A percentile compares a stretch with the other conserved stretches of the same genome.
Conservation (phyloP, 2,888 invertebrate genomes). For the Sinhomidia bicolor region DNA sequence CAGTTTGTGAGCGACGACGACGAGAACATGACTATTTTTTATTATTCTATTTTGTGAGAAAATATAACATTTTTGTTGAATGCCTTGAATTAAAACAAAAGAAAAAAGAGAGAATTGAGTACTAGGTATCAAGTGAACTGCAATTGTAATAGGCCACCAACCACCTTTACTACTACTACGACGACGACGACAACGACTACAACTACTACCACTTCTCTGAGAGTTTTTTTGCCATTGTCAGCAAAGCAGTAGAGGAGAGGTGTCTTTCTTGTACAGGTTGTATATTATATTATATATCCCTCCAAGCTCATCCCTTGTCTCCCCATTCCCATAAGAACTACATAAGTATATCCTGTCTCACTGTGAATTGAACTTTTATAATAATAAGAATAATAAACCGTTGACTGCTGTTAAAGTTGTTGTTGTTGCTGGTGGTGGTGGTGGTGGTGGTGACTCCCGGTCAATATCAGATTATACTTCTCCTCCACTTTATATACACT, state of each 20-base stretch:
- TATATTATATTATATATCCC: too few species aligned
- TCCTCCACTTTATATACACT: background rate
- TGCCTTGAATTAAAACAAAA: conserved; percentile 73
- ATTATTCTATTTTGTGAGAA: conserved; percentile 71
- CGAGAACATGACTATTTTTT: conserved; percentile 67
- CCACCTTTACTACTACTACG: too few species aligned
- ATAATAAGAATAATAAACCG: conserved; percentile 56
- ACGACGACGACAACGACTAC: background rate
- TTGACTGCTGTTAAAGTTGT: conserved; percentile 24
- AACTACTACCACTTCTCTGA: background rate
- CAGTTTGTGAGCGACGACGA: conserved; percentile 69
- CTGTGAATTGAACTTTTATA: conserved; percentile 66
- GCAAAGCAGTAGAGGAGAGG: background rate
- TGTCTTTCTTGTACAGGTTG: background rate
- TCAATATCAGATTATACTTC: conserved; percentile 63
- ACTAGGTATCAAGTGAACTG: conserved; percentile 19
- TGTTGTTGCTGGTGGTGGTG: too few species aligned
- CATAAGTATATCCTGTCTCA: conserved; percentile 68
- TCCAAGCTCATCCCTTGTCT: conserved; percentile 65
- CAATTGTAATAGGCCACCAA: conserved; percentile 49
- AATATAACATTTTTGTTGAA: conserved; percentile 74
- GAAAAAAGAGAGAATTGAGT: conserved; percentile 42
- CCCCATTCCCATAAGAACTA: conserved; percentile 69
- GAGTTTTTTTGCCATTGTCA: conserved; percentile 39
- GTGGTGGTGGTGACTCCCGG: conserved; percentile 63